A percentile compares a stretch with the other conserved stretches of the same genome.
Evolutionary conservation across 1,140 invertebrate species (phyloP).

Genomic region (Sitobion miscanthi): DNA sequence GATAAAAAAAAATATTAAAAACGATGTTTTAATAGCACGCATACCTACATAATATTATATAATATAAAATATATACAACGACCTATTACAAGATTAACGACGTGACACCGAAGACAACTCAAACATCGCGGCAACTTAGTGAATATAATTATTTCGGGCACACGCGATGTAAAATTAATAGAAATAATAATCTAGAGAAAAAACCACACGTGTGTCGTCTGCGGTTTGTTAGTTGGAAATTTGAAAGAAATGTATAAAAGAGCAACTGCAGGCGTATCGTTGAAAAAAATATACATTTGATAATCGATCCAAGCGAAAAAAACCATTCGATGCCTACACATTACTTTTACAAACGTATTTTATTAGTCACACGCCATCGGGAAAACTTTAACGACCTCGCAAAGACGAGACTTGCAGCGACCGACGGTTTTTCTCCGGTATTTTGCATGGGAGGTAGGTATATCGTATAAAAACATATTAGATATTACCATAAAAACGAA

Average conservation of each 20-base stretch:
- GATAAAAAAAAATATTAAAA: background rate
- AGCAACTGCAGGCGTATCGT: background rate
- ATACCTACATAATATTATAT: background rate
- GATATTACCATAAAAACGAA: too few species aligned
- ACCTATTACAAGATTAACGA: background rate
- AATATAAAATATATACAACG: background rate
- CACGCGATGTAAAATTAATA: background rate
- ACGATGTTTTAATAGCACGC: background rate
- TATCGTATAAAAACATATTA: too few species aligned
- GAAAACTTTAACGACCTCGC: background rate
- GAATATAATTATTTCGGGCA: background rate
- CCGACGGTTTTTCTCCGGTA: too few species aligned
- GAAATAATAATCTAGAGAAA: background rate
- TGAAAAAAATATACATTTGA: background rate
- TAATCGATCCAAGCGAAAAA: background rate
- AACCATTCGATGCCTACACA: too few species aligned
- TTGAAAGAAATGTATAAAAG: background rate
- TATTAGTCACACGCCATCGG: background rate
- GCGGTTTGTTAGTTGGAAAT: background rate
- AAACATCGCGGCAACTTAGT: background rate
- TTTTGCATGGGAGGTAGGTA: too few species aligned
- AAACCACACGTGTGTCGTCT: background rate
- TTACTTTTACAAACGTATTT: background rate
- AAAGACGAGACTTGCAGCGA: background rate
- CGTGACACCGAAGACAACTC: background rate